phyloP scores from a whole-genome alignment of 2,797 vertebrate species.

The Xiphorhynchus erythropygius region DNA sequence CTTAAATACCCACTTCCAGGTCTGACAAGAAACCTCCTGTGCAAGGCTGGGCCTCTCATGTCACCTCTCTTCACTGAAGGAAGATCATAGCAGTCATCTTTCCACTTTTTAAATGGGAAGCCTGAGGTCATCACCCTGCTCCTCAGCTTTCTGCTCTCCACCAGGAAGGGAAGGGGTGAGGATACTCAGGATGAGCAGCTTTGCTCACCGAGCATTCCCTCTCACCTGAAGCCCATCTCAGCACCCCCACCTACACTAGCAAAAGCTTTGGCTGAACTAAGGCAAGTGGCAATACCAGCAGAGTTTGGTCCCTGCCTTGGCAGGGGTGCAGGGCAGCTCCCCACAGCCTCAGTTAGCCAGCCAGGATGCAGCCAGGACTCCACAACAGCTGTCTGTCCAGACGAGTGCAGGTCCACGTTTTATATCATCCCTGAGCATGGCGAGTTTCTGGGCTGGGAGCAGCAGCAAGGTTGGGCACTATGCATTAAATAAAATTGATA shows the following conservation, averaged over 20 bases:
- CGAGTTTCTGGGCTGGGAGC: neutral
- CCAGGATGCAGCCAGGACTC: neutral
- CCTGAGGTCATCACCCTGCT: neutral
- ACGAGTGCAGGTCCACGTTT: neutral
- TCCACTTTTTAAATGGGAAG: fast-evolving
- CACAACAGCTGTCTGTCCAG: neutral
- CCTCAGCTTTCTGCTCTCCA: neutral
- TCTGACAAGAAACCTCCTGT: neutral
- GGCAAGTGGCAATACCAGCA: neutral
- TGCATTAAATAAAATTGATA: conserved; percentile 45
- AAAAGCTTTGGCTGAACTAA: neutral
- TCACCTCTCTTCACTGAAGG: neutral
- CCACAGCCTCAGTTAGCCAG: neutral
- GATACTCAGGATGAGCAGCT: neutral
- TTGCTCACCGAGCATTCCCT: fast-evolving
- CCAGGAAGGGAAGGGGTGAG: neutral
- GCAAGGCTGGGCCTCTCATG: neutral
- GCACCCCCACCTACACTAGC: neutral
- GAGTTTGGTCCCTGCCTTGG: neutral
- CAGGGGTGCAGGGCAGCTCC: neutral
- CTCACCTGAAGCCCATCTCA: neutral
- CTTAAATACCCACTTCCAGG: neutral
- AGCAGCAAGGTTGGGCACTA: neutral
- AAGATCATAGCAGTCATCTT: neutral
- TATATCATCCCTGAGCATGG: fast-evolving